Base-by-base conservation (phyloP, 2,797 vertebrate genomes). In the Peromyscus nudipes region DNA sequence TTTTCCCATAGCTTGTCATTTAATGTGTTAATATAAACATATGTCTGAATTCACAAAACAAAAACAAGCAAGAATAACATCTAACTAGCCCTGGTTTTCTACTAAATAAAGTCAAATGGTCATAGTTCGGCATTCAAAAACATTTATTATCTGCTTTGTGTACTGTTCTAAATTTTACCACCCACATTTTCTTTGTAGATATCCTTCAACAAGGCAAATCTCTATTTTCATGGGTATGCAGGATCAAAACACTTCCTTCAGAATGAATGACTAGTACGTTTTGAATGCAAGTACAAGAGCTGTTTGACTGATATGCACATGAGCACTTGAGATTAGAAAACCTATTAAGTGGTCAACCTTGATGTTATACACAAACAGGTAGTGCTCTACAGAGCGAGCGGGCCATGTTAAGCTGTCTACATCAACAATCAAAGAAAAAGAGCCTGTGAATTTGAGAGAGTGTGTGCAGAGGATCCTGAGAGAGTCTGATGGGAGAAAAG, bases 271-370 rank as follows among this genome's bases (percentile, higher is more conserved):
- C 11, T 86, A 69, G 11, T 79, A 11, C 83, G 75, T 23, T 19
- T 82, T 91, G 29, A 89, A 87, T 34, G 25, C 1, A 2, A 27
- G 12, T 62, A 77, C 37, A 90, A 67, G 71, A 89, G 27, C 12
- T 94, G 2, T 79, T 96, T 95, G 96, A 89, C 92, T 96, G 60
- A 89, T 64, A 23, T 23, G 2, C 89, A 4, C 13, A 57, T 23
- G 34, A 76, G 23, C 17, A 40, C 6, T 94, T 88, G 6, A 94
- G 34, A 37, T 89, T 73, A 92, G 2, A 95, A 91, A 92, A 49
- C 23, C 87, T 77, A 52, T 12, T 4, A n/a, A 52, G 31, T 85
- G 19, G 11, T n/a, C 64, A 85, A 14, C 31, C 23, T n/a, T 69
- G 19, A 67, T 85, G 46, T 25, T n/a, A 69, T 69, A 67, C 27